These are phyloP conservation scores for Hydropotes inermis DNA, from an alignment of 2,113 vertebrate species.

Conservation along the genomic window DNA sequence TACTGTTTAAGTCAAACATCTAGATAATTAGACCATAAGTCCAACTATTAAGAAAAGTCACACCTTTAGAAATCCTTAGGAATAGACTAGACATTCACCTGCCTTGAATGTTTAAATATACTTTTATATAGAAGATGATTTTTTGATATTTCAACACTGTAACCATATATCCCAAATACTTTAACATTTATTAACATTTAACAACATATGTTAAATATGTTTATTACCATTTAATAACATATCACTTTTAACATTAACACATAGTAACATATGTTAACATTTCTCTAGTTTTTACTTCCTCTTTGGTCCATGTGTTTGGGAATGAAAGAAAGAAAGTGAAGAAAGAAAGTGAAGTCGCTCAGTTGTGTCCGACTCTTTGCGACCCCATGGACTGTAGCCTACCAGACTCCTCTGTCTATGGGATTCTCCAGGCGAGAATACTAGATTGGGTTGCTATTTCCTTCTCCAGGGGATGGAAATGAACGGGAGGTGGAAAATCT, in stretches of 20 bases:
- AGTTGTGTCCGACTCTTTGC: too few relatives aligned
- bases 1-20: slow-evolving; percentile 37
- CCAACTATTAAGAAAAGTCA: slow-evolving; percentile 40
- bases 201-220: background rate
- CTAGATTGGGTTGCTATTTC: too few relatives aligned
- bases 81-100: slow-evolving; percentile 7
- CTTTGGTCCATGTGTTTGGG: background rate
- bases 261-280: background rate
- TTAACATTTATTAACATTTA: background rate
- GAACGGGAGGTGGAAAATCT: background rate
- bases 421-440: too few relatives aligned
- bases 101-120: background rate
- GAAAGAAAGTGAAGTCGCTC: too few relatives aligned
- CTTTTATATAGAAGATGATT: background rate
- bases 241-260: background rate
- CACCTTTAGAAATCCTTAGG: background rate
- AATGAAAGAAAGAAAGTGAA: background rate
- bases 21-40: slow-evolving; percentile 48
- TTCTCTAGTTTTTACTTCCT: background rate
- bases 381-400: too few relatives aligned
- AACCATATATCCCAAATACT: background rate
- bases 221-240: background rate
- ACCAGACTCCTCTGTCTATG: too few relatives aligned
- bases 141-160: background rate
- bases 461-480: too few relatives aligned